Conservation (phyloP, 2,888 invertebrate species). For the Mesorhabditis belari region DNA sequence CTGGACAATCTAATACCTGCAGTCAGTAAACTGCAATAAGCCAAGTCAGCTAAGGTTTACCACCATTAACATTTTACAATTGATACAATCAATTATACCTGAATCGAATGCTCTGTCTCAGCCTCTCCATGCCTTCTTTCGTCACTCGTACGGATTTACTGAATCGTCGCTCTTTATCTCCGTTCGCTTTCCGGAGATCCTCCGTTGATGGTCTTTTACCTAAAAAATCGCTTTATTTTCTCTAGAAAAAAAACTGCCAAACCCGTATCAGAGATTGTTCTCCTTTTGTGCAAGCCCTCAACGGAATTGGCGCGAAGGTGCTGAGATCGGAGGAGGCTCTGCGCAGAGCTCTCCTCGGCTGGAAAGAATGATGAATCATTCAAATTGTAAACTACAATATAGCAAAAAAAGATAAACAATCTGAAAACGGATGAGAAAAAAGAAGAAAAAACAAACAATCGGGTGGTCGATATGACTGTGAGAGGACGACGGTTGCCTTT, state of each 20-base stretch:
- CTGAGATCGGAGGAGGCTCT: constrained; percentile 20
- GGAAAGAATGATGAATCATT: constrained; percentile 3
- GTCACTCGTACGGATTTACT: background rate
- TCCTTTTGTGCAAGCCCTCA: constrained; percentile 14
- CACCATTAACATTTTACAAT: too few relatives aligned
- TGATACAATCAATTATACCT: too few relatives aligned
- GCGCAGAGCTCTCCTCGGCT: constrained; percentile 40
- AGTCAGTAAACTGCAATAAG: too few relatives aligned
- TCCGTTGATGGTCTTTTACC: background rate
- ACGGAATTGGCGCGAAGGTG: constrained; percentile 23
- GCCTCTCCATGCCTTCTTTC: constrained; percentile 1
- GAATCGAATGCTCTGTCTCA: background rate
- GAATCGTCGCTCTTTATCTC: constrained; percentile 1
- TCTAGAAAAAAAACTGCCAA: too few relatives aligned
- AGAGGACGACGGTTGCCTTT: background rate
- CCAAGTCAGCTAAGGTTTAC: too few relatives aligned
- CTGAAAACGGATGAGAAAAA: too few relatives aligned
- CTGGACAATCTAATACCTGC: too few relatives aligned
- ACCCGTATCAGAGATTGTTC: background rate
- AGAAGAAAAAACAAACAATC: too few relatives aligned
- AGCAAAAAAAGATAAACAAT: too few relatives aligned
- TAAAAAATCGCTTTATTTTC: too few relatives aligned
- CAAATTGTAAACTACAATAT: too few relatives aligned
- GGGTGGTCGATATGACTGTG: background rate
- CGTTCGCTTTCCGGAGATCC: background rate